A percentile compares a stretch with the other conserved stretches of the same genome.
phyloP scores from a whole-genome alignment of 2,797 vertebrate genomes.

The Pteronotus mesoamericanus region DNA sequence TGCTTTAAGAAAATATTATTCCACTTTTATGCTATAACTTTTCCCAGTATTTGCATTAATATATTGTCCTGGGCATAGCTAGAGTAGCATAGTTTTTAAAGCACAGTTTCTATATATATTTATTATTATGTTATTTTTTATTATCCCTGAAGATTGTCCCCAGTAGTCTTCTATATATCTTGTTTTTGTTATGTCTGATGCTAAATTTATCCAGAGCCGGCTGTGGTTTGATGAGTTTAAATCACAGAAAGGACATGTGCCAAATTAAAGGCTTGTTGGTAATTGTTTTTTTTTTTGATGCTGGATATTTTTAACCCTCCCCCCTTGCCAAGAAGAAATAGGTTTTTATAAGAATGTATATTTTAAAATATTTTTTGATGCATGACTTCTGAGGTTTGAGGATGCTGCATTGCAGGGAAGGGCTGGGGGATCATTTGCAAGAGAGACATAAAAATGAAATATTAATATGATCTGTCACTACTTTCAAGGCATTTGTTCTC shows the following conservation, averaged over 20 bases:
- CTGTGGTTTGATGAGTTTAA: conserved; percentile 61
- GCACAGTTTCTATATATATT: background rate
- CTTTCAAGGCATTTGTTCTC: conserved; percentile 31
- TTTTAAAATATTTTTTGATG: conserved; percentile 13
- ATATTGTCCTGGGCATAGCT: background rate
- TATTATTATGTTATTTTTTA: background rate
- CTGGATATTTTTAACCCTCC: conserved; percentile 58
- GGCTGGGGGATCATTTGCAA: background rate
- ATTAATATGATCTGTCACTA: background rate
- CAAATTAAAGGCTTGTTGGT: conserved; percentile 55
- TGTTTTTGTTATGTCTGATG: conserved; percentile 52
- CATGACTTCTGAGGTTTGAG: conserved; percentile 11
- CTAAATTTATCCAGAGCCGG: conserved; percentile 42
- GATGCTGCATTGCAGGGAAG: background rate
- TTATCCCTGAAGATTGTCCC: conserved; percentile 21
- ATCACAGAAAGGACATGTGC: conserved; percentile 50
- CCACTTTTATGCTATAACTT: background rate
- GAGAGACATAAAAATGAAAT: conserved; percentile 47
- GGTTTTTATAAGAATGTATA: conserved; percentile 1
- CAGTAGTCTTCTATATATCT: conserved; percentile 24
- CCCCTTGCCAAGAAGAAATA: conserved; percentile 45
- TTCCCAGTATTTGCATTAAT: background rate
- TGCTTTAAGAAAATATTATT: background rate
- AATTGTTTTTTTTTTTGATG: conserved; percentile 8
- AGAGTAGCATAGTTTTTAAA: conserved; percentile 19